Conservation (phyloP, 2,797 vertebrate genomes). For the Kryptolebias ocellatus region DNA sequence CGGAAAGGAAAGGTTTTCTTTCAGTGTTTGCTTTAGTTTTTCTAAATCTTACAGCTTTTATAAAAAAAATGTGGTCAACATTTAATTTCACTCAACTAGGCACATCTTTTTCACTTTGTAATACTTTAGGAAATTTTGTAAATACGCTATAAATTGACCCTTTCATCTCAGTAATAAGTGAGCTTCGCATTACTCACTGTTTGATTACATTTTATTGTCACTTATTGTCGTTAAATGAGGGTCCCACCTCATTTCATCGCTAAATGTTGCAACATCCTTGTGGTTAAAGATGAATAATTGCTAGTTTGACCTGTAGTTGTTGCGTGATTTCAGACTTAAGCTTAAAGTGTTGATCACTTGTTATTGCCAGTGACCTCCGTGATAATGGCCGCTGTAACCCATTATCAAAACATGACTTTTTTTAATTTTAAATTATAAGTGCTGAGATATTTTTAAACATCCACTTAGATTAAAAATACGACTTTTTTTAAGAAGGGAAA, state of each 20-base stretch:
- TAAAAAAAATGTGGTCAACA: not conserved
- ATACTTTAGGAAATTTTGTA: too few relatives aligned
- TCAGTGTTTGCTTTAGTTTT: conserved; percentile 27
- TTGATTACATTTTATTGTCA: too few relatives aligned
- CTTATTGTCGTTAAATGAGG: too few relatives aligned
- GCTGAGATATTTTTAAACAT: not conserved
- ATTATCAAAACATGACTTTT: not conserved
- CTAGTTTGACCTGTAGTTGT: too few relatives aligned
- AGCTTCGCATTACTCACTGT: too few relatives aligned
- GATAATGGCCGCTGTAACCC: not conserved
- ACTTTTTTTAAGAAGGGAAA: conserved; percentile 12
- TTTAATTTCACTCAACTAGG: not conserved
- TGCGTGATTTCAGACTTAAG: too few relatives aligned
- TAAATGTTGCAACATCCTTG: too few relatives aligned
- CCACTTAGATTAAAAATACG: conserved; percentile 29
- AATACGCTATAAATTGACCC: too few relatives aligned
- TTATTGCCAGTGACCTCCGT: not conserved
- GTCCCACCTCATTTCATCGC: too few relatives aligned
- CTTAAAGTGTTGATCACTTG: not conserved
- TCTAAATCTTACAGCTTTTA: not conserved
- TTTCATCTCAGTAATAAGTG: too few relatives aligned
- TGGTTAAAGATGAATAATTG: too few relatives aligned
- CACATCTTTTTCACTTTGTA: not conserved
- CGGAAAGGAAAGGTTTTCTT: conserved; percentile 16
- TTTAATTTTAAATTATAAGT: too few relatives aligned